A percentile compares a stretch with the other conserved stretches of the same genome.
phyloP scores from a whole-genome alignment of 2,797 vertebrate species.

The Clarias platycephalus region DNA sequence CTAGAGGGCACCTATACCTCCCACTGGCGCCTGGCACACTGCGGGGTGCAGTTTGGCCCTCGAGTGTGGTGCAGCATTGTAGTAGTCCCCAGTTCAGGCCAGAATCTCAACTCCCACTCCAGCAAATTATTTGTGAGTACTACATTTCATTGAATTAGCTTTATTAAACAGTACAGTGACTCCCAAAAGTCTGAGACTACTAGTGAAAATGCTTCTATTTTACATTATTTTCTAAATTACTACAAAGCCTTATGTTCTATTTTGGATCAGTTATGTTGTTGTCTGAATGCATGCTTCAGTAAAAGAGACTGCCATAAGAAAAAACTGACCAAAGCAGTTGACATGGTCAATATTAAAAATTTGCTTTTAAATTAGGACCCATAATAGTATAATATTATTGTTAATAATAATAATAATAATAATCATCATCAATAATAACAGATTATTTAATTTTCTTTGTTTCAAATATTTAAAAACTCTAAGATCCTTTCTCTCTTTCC shows the following conservation, averaged over 20 bases:
- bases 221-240: background rate
- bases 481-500: background rate
- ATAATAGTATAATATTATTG: too few relatives aligned
- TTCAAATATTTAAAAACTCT: background rate
- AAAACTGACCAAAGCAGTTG: background rate
- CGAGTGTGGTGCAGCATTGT: conserved; percentile 98
- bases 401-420: too few relatives aligned
- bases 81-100: conserved; percentile 79
- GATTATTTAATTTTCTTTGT: background rate
- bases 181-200: background rate
- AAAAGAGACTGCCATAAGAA: background rate
- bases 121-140: conserved; percentile 81
- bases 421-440: too few relatives aligned
- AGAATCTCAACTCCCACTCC: conserved; percentile 63
- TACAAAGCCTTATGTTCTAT: background rate
- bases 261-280: background rate
- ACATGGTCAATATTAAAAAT: background rate
- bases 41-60: conserved; percentile 92
- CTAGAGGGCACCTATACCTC: conserved; percentile 96
- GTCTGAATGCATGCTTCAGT: background rate
- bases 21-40: conserved; percentile 96
- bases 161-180: background rate
- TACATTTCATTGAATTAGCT: background rate
- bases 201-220: background rate
- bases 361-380: background rate